These are phyloP conservation scores for Himalopsyche tibetana DNA, from an alignment of 2,888 invertebrate species.

Conservation along the genomic window DNA sequence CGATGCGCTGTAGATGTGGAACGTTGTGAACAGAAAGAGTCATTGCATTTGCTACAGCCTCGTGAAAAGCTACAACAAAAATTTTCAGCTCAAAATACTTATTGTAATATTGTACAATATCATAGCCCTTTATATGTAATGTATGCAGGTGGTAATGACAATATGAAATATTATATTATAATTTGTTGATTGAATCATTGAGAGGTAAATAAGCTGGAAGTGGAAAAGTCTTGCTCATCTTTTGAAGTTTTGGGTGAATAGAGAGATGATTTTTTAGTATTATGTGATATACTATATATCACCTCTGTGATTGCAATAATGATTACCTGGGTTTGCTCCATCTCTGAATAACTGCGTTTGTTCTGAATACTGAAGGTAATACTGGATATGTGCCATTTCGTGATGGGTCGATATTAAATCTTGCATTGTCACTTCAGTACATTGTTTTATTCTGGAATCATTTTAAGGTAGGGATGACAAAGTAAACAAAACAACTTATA, in stretches of 20 bases:
- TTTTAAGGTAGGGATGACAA: not conserved
- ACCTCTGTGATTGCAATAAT: not conserved
- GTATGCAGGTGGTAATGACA: too few relatives aligned
- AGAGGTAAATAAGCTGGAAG: too few relatives aligned
- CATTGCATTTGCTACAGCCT: constrained; percentile 89
- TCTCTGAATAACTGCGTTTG: constrained; percentile 86
- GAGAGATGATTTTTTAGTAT: too few relatives aligned
- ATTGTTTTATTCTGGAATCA: constrained; percentile 85
- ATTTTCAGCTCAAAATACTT: not conserved
- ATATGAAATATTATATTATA: too few relatives aligned
- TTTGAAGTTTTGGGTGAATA: not conserved
- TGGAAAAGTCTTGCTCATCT: too few relatives aligned
- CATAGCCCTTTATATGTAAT: not conserved
- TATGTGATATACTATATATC: too few relatives aligned
- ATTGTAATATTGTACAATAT: not conserved
- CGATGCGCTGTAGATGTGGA: constrained; percentile 84
- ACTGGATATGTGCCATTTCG: constrained; percentile 90
- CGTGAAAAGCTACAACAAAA: constrained; percentile 85
- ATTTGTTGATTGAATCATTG: too few relatives aligned
- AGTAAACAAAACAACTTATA: too few relatives aligned
- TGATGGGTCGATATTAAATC: constrained; percentile 88
- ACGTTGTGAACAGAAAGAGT: constrained; percentile 87
- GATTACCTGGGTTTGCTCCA: constrained; percentile 86
- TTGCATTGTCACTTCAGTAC: constrained; percentile 86
- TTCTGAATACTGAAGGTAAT: constrained; percentile 86